Base-by-base conservation (phyloP, 1,140 invertebrate species). In the Hyposmocoma kahamanoa region DNA sequence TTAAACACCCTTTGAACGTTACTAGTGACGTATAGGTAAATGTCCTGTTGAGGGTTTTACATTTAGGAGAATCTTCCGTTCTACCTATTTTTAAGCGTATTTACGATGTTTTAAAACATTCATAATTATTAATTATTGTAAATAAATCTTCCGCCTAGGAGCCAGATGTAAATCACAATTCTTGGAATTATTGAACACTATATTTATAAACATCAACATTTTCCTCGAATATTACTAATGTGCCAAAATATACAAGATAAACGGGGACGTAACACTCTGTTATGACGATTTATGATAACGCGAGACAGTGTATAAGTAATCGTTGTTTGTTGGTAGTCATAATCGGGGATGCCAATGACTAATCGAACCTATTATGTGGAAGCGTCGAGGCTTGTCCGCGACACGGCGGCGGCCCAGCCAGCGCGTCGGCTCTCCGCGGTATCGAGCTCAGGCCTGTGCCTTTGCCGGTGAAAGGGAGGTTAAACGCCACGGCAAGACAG, bases 391-490 rank as follows among this genome's bases (percentile, higher is more conserved):
- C 53, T 55, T 62, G 51, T 61, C 62, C 24, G 44, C 60, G 53
- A 53, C 60, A 44, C 60, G 62, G 61, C 58, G 60, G 67, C 28
- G 48, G 42, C 63, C 62, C 68, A 74, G 67, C 67, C 73, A 68
- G 76, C 72, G 64, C 62, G 70, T 65, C 60, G 63, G 67, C 64
- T 47, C 45, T 55, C 49, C 32, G 39, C 51, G 50, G 38, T 36
- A 21, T 39, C 42, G 34, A 22, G 34, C 46, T 52, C 43, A 48
- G 51, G 50, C 50, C 42, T 59, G 59, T 60, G 63, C 57, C 53
- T 44, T 65, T 57, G 56, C 55, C 59, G 67, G 79, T 84, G 79
- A 84, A 84, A 81, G 79, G 79, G 62, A 81, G 76, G 72, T 67
- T 80, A 80, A 78, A 67, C 62, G 66, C 67, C 63, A 67, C 61